Conservation (phyloP, 2,888 invertebrate species). For the Monopis laevigella region DNA sequence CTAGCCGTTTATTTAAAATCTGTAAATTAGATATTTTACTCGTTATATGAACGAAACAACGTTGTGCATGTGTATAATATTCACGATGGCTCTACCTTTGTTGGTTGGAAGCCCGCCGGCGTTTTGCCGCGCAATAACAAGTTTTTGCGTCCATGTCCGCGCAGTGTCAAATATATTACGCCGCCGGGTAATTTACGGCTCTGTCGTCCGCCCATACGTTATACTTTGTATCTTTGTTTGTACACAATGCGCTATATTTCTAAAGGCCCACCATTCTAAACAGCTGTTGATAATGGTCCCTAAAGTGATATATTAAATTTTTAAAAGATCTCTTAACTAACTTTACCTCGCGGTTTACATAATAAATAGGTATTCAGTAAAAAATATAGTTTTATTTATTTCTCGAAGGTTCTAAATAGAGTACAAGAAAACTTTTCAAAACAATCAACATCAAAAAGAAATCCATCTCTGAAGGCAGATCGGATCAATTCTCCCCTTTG, state of each 20-base stretch:
- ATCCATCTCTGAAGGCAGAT: conserved; percentile 3
- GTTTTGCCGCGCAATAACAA: conserved; percentile 56
- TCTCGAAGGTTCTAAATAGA: too few relatives aligned
- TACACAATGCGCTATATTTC: conserved; percentile 69
- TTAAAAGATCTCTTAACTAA: conserved; percentile 52
- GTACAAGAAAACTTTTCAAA: too few relatives aligned
- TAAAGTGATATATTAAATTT: conserved; percentile 69
- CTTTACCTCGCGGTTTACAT: background rate
- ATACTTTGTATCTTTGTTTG: conserved; percentile 69
- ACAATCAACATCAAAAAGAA: background rate
- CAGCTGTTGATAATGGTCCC: conserved; percentile 68
- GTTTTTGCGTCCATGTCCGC: conserved; percentile 67
- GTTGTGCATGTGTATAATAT: too few relatives aligned
- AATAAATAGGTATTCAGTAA: background rate
- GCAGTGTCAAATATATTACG: conserved; percentile 68
- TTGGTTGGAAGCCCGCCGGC: background rate
- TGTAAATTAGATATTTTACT: too few relatives aligned
- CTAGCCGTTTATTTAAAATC: too few relatives aligned
- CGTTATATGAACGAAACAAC: too few relatives aligned
- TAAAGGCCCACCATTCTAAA: conserved; percentile 55
- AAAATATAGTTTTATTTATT: background rate
- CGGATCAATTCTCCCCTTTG: conserved; percentile 38
- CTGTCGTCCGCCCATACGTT: conserved; percentile 67
- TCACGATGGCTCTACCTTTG: too few relatives aligned
- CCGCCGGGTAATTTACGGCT: conserved; percentile 63